These are phyloP conservation scores for Mylabris sibirica DNA, from an alignment of 2,888 invertebrate genomes.

Conservation along the genomic window DNA sequence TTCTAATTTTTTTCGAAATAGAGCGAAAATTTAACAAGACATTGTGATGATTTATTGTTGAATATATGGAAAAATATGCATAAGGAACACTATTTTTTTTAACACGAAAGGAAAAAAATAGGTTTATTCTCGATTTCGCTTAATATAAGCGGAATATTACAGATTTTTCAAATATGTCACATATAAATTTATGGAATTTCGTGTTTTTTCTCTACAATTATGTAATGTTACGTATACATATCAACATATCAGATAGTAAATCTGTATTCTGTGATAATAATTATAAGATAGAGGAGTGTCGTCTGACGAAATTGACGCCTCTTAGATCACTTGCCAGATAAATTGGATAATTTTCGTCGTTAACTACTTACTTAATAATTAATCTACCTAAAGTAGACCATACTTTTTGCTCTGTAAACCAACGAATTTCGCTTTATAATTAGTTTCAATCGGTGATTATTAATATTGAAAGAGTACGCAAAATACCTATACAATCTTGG, in stretches of 20 bases:
- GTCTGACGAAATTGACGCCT: not conserved
- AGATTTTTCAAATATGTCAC: not conserved
- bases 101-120: not conserved
- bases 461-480: not conserved
- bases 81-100: not conserved
- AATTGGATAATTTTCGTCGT: not conserved
- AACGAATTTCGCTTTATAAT: not conserved
- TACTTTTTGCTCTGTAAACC: not conserved
- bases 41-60: not conserved
- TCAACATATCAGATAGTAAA: not conserved
- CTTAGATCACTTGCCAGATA: not conserved
- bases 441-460: not conserved
- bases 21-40: not conserved
- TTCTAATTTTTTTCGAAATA: not conserved
- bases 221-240: not conserved
- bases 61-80: not conserved
- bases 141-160: not conserved
- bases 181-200: conserved; percentile 1
- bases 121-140: not conserved
- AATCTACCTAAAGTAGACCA: not conserved
- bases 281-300: not conserved
- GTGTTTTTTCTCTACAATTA: not conserved
- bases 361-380: not conserved
- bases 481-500: not conserved
- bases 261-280: not conserved